These are phyloP conservation scores for Actinia equina DNA, from an alignment of 64 coral and sea anemone genomes.

Conservation along the genomic window DNA sequence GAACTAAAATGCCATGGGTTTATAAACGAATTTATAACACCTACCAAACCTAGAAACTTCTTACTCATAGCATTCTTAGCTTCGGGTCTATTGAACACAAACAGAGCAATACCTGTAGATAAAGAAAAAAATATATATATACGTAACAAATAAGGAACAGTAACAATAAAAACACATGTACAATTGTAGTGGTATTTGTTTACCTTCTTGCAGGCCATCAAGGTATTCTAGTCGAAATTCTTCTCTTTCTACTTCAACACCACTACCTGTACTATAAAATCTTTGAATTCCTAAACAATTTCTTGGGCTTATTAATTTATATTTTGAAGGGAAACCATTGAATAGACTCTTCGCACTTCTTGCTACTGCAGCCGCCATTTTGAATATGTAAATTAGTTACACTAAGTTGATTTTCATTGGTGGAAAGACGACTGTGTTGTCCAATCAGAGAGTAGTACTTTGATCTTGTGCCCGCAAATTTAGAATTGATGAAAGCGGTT, in stretches of 20 bases:
- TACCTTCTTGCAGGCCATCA: slow-evolving; percentile 54
- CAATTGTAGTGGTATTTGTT: background rate
- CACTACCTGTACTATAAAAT: background rate
- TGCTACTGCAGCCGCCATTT: slow-evolving; percentile 7
- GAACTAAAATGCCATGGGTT: no score
- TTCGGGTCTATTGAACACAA: slow-evolving; percentile 88
- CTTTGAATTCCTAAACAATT: background rate
- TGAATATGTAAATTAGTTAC: background rate
- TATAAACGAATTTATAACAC: background rate
- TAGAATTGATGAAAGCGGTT: no score
- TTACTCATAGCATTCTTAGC: slow-evolving; percentile 89
- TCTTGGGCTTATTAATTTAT: background rate
- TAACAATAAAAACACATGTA: background rate
- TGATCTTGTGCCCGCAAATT: background rate
- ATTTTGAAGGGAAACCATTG: background rate
- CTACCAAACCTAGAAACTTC: slow-evolving; percentile 84
- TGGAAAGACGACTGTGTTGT: background rate
- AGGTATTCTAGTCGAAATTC: slow-evolving; percentile 62
- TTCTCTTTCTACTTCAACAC: background rate
- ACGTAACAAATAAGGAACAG: background rate
- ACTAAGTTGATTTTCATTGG: background rate
- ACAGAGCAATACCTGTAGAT: slow-evolving; percentile 72
- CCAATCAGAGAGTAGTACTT: background rate
- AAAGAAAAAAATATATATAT: background rate
- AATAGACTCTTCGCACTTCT: background rate